Percentiles rank a stretch among this genome's conserved stretches.
Evolutionary conservation across 2,888 invertebrate genomes (phyloP).

Genomic region (Malthinus seriepunctatus): DNA sequence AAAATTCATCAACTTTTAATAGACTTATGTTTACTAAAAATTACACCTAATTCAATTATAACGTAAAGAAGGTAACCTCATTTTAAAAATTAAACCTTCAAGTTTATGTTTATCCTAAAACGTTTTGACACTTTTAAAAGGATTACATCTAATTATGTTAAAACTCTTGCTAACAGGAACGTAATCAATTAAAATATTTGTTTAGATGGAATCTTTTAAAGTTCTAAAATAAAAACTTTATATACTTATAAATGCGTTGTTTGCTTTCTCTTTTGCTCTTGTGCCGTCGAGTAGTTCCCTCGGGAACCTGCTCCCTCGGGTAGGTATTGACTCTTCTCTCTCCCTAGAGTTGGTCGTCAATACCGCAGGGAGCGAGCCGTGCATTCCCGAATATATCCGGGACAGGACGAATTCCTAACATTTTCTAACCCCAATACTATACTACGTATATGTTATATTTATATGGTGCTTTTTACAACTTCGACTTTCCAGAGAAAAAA

Average conservation of each 20-base stretch:
- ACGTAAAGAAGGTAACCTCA: neutral
- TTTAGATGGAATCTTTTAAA: conserved; percentile 19
- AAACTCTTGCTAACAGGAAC: neutral
- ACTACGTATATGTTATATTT: conserved; percentile 39
- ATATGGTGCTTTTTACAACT: conserved; percentile 38
- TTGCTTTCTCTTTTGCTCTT: conserved; percentile 35
- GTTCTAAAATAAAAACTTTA: conserved; percentile 22
- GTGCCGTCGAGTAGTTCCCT: conserved; percentile 51
- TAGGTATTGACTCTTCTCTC: conserved; percentile 61
- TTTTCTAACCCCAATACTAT: conserved; percentile 48
- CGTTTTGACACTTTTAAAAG: too few relatives aligned
- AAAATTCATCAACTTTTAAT: neutral
- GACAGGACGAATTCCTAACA: conserved; percentile 40
- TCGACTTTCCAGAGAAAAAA: conserved; percentile 16
- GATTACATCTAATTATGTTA: too few relatives aligned
- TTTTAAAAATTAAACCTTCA: too few relatives aligned
- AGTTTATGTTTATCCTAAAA: too few relatives aligned
- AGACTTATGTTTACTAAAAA: neutral
- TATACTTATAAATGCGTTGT: conserved; percentile 39
- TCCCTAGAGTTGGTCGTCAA: conserved; percentile 60
- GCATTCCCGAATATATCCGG: conserved; percentile 47
- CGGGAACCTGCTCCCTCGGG: conserved; percentile 53
- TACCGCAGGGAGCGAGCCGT: conserved; percentile 58
- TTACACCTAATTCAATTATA: neutral
- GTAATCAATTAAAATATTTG: conserved; percentile 28